Evolutionary conservation across 2,113 vertebrate genomes (phyloP).

Genomic region (Elgaria multicarinata): DNA sequence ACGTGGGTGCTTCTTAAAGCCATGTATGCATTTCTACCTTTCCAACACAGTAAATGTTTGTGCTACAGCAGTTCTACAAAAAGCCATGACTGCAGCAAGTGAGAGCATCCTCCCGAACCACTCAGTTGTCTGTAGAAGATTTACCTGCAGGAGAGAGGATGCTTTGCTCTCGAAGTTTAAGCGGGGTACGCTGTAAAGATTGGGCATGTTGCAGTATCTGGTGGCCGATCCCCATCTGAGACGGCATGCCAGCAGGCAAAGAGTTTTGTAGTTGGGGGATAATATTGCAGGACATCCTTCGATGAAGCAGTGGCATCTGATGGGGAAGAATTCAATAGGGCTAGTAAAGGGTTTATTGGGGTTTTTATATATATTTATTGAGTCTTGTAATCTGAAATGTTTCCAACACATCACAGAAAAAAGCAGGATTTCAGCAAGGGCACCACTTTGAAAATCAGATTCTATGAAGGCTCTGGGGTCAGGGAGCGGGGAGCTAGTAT

Average conservation of each 20-base stretch:
- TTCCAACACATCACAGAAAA: not conserved
- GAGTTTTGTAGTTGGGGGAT: constrained; percentile 40
- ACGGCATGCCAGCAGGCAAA: constrained; percentile 14
- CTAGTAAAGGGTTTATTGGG: not conserved
- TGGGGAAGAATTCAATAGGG: constrained; percentile 15
- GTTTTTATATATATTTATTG: no score
- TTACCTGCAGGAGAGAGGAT: constrained; percentile 73
- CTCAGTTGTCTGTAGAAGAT: not conserved
- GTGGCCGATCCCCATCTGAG: not conserved
- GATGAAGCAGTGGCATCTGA: constrained; percentile 40
- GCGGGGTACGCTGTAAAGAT: constrained; percentile 33
- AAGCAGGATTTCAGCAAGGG: not conserved
- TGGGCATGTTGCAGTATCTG: constrained; percentile 32
- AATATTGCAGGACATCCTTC: constrained; percentile 31
- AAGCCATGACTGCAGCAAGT: no score
- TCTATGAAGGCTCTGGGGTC: not conserved
- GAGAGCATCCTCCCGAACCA: not conserved
- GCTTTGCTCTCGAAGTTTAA: constrained; percentile 56
- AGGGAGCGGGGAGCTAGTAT: not conserved
- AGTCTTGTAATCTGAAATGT: not conserved
- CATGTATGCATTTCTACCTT: not conserved
- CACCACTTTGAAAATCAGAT: not conserved
- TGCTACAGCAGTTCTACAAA: not conserved
- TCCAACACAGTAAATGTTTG: not conserved
- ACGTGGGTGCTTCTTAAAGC: not conserved